Evolutionary conservation across 2,797 vertebrate genomes (phyloP), one percentile per base, ranked within the genome.

Genomic region (Pelobates cultripes): DNA sequence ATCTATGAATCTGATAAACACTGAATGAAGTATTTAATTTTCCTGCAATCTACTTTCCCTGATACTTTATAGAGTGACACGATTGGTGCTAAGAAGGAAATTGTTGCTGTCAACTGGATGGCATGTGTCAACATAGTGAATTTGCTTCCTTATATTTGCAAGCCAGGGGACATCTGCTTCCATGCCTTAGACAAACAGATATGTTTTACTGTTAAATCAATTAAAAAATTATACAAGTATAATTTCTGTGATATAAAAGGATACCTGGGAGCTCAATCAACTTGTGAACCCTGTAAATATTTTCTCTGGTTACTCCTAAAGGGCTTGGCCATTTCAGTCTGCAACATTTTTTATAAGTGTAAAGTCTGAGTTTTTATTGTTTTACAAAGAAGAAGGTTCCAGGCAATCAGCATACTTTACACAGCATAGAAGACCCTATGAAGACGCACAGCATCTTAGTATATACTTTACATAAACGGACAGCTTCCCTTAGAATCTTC

Each of bases 41-140:
- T 3, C 61, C 61, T 64, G n/a, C 2, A 64, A 64, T 40, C 4
- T 5, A 40, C 40, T 64, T 64, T 40, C 17, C 7, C 17, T 41
- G 61, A 7, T 5, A 64, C 1, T 40, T 40, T 71, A 17, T 71
- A 28, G 40, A 13, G 17, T 78, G 60, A 70, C 61, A 70, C 69
- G 63, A 77, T 55, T 17, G 53, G 61, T 41, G 41, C 43, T 12
- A 61, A 64, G 43, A 47, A 70, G 5, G 76, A 60, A 43, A 60
- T 60, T 78, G 53, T 70, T 43, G 53, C 41, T 70, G 43, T 42
- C 53, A 42, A 57, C 17, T 61, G 44, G 67, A 43, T 78, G 77
- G 40, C 76, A 78, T 78, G 69, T 71, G 77, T 55, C 40, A 61
- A 42, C 17, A 4, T 43, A 79, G 55, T 63, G 43, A 53, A 64